Evolutionary conservation across 2,797 vertebrate genomes (phyloP), one percentile per base, ranked within the genome.

Genomic region (Platalea minor): DNA sequence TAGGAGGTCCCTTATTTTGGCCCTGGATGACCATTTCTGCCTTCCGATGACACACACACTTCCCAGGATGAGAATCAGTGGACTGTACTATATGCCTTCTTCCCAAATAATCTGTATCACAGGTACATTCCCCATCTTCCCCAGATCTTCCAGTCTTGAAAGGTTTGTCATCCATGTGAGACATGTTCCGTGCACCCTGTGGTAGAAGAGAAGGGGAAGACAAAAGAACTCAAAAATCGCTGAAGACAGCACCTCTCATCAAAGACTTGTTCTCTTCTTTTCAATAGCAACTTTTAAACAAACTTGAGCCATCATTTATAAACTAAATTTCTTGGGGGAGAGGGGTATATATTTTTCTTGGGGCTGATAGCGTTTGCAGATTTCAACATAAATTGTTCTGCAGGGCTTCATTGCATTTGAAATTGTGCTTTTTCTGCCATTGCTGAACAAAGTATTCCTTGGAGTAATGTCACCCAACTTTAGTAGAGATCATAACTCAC

Each of bases 391-490:
- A 91, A 81, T 86, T 63, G 20, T 48, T 89, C 33, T 51, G 17
- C 50, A 65, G 35, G 11, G 21, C 75, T 95, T 88, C 89, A 57
- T 39, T 75, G 53, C 50, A 73, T 37, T 45, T 76, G 59, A 88
- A 95, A 93, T 59, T 78, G 41, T 64, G 35, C 1, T 69, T 91
- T 90, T 91, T 35, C 72, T 93, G 73, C 64, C 61, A 65, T 64
- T 76, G n/a, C 45, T 72, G 90, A 95, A 78, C 67, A 95, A 81
- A 73, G 13, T 83, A 91, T 75, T 92, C 92, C 91, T 85, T 83
- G 79, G 82, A 91, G 82, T 92, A 93, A 92, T 78, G 91, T 95
- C 88, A 95, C 89, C 94, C 90, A 95, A 35, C 45, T 95, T 88
- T 70, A 95, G 51, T 8, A 76, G 50, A 37, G 43, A 88, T 56